Percentiles rank a stretch among this genome's conserved stretches.
These are phyloP conservation scores for Diadromus collaris DNA, from an alignment of 2,888 invertebrate genomes.

Conservation along the genomic window DNA sequence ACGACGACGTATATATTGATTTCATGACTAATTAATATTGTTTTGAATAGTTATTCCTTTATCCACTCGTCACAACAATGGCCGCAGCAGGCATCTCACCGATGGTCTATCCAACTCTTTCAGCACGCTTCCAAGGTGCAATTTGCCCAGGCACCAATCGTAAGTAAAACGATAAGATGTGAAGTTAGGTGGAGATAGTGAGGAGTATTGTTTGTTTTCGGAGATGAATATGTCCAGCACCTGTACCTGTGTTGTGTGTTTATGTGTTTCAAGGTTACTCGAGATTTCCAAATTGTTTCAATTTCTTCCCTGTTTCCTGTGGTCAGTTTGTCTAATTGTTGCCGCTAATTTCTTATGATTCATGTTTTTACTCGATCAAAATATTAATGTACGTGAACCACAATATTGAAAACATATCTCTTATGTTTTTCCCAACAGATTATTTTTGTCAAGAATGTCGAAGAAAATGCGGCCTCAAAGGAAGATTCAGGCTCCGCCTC, in stretches of 20 bases:
- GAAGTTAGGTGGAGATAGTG: not conserved
- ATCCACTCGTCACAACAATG: not conserved
- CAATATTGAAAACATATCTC: not conserved
- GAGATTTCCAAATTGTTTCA: not conserved
- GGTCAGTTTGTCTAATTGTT: not conserved
- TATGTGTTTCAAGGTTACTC: not conserved
- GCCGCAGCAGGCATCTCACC: not conserved
- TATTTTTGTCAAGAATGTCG: not conserved
- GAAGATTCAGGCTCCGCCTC: not conserved
- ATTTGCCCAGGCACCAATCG: not conserved
- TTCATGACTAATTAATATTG: not conserved
- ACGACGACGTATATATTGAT: not conserved
- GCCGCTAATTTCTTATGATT: no score
- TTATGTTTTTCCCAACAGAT: not conserved
- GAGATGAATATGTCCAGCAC: not conserved
- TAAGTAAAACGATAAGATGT: not conserved
- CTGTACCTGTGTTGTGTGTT: no score
- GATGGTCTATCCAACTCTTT: not conserved
- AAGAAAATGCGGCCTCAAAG: not conserved
- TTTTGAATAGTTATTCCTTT: constrained; percentile 1
- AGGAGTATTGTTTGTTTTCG: no score
- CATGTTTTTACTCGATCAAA: no score
- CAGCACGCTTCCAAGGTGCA: not conserved
- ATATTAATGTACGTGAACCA: not conserved
- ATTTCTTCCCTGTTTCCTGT: not conserved